Evolutionary conservation across 2,888 invertebrate genomes (phyloP), one percentile per base, ranked within the genome.

Genomic region (Meloe dianella): DNA sequence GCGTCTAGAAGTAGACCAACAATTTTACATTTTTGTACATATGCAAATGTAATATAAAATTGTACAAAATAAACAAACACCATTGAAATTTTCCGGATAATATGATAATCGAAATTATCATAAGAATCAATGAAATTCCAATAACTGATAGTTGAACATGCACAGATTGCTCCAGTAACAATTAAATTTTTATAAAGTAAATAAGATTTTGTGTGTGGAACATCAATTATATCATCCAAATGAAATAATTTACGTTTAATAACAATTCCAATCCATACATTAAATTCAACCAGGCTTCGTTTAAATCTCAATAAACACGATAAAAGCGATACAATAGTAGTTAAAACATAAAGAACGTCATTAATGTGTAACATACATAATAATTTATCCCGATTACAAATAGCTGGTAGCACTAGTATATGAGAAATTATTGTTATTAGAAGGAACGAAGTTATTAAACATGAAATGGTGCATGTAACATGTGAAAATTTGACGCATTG

Each of bases 401-500:
- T 30, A 1, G 7, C 8, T 7, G 59, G 59, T 17, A 59, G 35
- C 7, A 32, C 1, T 22, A 22, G 22, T 14, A 59, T 14, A 30
- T 59, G 35, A 17, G 20, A 59, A 35, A 59, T 14, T 32, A 35
- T n/a, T 24, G 35, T 20, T 1, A 35, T n/a, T 30, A 35, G n/a
- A 9, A 20, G 17, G 10, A 32, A 22, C 35, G 35, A 35, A 17
- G 14, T 5, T 9, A 59, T 1, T 35, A 35, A 5, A 59, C 14
- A 20, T 35, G n/a, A 9, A 2, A 8, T 2, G 10, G 17, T 22
- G 1, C 10, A 10, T 22, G 22, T 22, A 51, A 51, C 22, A 12
- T 24, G 57, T 10, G 60, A 61, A 2, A 65, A 27, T 29, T 35
- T 14, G 20, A 65, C 65, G 1, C 27, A 32, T 41, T 68, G 68